Conservation (phyloP, 2,888 invertebrate species). For the Beris chalybata region DNA sequence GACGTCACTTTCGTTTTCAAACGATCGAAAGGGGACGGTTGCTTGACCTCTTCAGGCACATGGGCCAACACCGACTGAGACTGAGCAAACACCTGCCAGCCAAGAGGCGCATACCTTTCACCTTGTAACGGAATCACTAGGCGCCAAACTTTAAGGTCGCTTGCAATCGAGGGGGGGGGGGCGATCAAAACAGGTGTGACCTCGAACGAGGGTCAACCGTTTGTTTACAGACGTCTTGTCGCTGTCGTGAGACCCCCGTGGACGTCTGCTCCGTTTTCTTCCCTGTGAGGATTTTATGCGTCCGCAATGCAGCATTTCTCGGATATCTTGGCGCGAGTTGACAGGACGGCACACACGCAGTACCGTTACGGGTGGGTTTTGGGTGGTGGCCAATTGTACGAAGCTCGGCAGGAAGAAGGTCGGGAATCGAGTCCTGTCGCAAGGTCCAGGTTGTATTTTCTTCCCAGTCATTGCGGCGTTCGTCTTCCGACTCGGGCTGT, state of each 20-base stretch:
- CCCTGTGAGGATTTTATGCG: constrained; percentile 36
- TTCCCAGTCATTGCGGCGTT: too few relatives aligned
- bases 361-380: constrained; percentile 11
- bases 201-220: too few relatives aligned
- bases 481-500: too few relatives aligned
- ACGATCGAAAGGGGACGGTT: constrained; percentile 4
- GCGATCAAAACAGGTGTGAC: too few relatives aligned
- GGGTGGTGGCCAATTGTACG: not conserved
- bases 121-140: too few relatives aligned
- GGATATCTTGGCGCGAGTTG: constrained; percentile 29
- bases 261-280: not conserved
- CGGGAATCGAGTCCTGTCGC: constrained; percentile 15
- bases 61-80: too few relatives aligned
- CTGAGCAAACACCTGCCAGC: too few relatives aligned
- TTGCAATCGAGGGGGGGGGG: too few relatives aligned
- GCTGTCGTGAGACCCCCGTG: too few relatives aligned
- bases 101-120: too few relatives aligned
- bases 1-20: constrained; percentile 22
- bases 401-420: not conserved
- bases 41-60: constrained; percentile 15
- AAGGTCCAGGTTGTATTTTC: not conserved
- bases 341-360: constrained; percentile 27
- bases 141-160: too few relatives aligned
- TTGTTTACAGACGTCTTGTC: too few relatives aligned
- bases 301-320: constrained; percentile 39